phyloP scores from a whole-genome alignment of 2,888 invertebrate species.

The Hedychridium roseum region DNA sequence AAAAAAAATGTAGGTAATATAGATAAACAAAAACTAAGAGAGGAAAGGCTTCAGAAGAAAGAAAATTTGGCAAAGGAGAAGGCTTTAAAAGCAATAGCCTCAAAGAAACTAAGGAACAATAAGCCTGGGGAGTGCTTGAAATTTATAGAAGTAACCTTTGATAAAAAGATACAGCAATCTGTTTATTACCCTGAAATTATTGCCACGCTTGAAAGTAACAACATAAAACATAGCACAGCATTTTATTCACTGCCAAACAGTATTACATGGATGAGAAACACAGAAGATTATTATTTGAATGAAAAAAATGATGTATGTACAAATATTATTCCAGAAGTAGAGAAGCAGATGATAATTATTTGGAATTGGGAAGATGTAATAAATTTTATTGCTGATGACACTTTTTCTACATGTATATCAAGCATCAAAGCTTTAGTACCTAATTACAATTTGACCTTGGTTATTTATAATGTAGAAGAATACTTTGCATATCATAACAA shows the following conservation, averaged over 20 bases:
- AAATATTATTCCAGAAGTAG: conserved; percentile 25
- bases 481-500: conserved; percentile 53
- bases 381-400: conserved; percentile 50
- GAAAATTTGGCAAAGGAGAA: conserved; percentile 35
- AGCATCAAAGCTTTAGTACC: conserved; percentile 45
- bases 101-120: conserved; percentile 36
- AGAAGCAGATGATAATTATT: conserved; percentile 59
- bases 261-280: conserved; percentile 62
- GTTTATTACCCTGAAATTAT: conserved; percentile 43
- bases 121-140: conserved; percentile 52
- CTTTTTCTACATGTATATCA: conserved; percentile 51
- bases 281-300: conserved; percentile 44
- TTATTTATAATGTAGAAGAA: conserved; percentile 59
- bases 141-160: conserved; percentile 47
- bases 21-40: conserved; percentile 12
- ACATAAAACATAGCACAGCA: conserved; percentile 48
- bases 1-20: conserved; percentile 12
- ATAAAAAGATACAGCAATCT: conserved; percentile 34
- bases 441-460: conserved; percentile 55
- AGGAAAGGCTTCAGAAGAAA: conserved; percentile 22
- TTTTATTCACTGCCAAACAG: conserved; percentile 57
- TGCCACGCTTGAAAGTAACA: conserved; percentile 42
- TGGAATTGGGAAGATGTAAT: conserved; percentile 61
- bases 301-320: conserved; percentile 42
- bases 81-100: conserved; percentile 36